Evolutionary conservation across 2,888 invertebrate species (phyloP).

Genomic region (Dioctria rufipes): DNA sequence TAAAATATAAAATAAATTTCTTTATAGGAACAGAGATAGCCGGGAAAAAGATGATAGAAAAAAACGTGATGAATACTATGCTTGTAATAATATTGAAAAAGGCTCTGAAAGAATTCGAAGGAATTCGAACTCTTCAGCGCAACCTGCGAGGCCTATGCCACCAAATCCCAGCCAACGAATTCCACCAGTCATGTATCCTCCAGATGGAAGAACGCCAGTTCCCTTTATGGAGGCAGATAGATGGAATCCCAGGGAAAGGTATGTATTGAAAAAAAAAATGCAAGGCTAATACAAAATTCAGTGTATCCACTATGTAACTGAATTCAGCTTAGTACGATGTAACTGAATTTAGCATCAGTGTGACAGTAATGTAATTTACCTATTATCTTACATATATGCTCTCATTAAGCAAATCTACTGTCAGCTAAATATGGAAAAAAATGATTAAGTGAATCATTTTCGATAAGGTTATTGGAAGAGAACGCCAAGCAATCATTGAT

Average conservation of each 20-base stretch:
- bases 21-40: conserved; percentile 63
- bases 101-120: conserved; percentile 68
- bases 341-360: no score
- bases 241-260: conserved; percentile 69
- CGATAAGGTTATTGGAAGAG: no score
- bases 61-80: conserved; percentile 67
- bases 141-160: conserved; percentile 62
- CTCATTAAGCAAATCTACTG: no score
- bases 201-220: conserved; percentile 71
- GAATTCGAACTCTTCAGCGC: conserved; percentile 67
- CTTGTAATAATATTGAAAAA: conserved; percentile 61
- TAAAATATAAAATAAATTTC: no score
- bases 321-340: no score
- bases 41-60: conserved; percentile 69
- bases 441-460: no score
- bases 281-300: no score
- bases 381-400: no score
- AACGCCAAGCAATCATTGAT: no score
- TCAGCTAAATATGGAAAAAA: no score
- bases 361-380: no score
- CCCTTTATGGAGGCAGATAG: conserved; percentile 64
- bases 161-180: conserved; percentile 62
- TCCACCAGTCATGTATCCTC: conserved; percentile 69
- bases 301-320: no score
- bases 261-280: neutral